Percentiles rank a stretch among this genome's conserved stretches.
Conservation (phyloP, 2,888 invertebrate species). For the Scelioninae gen. 1 region DNA sequence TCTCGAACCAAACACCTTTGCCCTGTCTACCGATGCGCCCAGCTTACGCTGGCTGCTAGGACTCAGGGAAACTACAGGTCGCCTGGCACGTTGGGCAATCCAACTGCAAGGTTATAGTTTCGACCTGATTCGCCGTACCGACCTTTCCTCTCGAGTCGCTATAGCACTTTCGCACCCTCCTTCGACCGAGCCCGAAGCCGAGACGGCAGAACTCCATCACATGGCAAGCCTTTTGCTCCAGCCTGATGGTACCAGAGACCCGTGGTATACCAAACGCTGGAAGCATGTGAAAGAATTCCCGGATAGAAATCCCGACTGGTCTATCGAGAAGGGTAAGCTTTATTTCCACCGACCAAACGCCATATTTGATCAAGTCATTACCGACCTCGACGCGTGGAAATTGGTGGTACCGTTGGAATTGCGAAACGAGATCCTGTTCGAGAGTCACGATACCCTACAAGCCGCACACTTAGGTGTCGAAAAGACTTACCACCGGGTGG, state of each 20-base stretch:
- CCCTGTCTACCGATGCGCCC: background rate
- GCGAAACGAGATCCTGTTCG: background rate
- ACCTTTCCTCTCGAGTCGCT: background rate
- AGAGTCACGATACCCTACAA: conserved; percentile 17
- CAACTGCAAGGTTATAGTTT: conserved; percentile 13
- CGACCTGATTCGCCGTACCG: background rate
- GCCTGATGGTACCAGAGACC: background rate
- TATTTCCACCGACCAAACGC: too few species aligned
- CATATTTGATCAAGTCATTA: too few species aligned
- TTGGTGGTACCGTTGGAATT: conserved; percentile 14
- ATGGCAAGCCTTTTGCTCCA: too few species aligned
- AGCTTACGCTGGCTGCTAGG: conserved; percentile 1
- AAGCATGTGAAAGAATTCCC: background rate
- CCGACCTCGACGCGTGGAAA: conserved; percentile 21
- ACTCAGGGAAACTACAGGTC: background rate
- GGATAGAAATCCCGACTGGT: background rate
- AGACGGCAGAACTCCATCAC: background rate
- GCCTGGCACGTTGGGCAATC: conserved; percentile 21
- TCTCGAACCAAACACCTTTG: background rate
- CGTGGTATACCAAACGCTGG: background rate
- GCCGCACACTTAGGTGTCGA: conserved; percentile 16
- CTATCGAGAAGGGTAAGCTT: too few species aligned
- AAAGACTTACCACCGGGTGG: conserved; percentile 17
- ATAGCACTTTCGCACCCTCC: background rate
- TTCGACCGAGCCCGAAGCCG: background rate